Evolutionary conservation across 92 coral and sea anemone species (phyloP).

Genomic region (Paramuricea clavata): DNA sequence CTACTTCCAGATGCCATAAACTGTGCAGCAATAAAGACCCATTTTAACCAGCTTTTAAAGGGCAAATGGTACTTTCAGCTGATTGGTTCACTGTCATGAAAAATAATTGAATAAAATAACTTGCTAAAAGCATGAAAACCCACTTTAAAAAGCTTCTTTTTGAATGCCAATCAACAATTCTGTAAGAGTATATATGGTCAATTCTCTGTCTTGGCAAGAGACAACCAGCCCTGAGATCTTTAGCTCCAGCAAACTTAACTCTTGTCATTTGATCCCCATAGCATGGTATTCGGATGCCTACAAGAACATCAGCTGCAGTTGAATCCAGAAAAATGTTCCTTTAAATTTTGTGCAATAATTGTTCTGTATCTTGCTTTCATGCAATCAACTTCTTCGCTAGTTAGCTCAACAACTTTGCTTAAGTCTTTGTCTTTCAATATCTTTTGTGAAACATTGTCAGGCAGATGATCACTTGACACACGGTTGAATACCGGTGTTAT

Average conservation of each 20-base stretch:
- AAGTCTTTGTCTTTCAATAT: no score
- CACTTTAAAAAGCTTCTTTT: constrained; percentile 73
- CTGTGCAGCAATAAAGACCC: no score
- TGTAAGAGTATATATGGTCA: constrained; percentile 72
- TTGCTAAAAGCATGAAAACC: no score
- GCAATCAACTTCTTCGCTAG: not conserved
- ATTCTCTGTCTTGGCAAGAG: constrained; percentile 67
- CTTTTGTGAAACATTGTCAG: not conserved
- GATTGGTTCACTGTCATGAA: no score
- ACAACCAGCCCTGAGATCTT: constrained; percentile 50
- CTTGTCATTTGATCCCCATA: constrained; percentile 14
- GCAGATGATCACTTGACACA: not conserved
- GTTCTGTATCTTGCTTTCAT: not conserved
- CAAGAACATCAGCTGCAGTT: not conserved
- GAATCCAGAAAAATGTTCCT: not conserved
- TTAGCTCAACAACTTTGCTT: not conserved
- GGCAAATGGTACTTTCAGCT: no score
- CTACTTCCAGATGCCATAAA: no score
- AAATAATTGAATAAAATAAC: no score
- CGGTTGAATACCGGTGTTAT: constrained; percentile 1
- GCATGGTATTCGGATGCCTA: constrained; percentile 69
- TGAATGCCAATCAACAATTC: constrained; percentile 76
- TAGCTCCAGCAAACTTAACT: no score
- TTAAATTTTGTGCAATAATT: not conserved
- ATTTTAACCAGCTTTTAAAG: no score